phyloP scores from a whole-genome alignment of 2,797 vertebrate species.

The Chelmon rostratus region DNA sequence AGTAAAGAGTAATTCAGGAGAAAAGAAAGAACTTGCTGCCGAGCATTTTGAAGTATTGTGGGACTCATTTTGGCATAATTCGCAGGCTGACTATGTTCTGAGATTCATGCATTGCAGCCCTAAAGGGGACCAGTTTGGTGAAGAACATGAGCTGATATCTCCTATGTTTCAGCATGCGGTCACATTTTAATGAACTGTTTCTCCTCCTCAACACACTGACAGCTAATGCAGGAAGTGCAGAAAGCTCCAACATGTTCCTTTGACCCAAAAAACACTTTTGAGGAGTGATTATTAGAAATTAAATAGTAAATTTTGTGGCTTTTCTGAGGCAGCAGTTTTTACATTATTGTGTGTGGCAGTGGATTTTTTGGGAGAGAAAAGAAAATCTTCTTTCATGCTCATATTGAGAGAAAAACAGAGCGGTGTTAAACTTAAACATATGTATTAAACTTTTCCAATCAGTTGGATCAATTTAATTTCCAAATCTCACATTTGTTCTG shows the following conservation, averaged over 20 bases:
- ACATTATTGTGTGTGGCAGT: neutral
- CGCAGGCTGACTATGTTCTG: constrained; percentile 6
- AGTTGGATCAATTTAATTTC: neutral
- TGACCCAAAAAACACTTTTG: neutral
- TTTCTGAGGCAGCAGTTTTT: neutral
- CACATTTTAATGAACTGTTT: constrained; percentile 28
- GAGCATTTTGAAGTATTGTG: neutral
- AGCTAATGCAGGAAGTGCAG: constrained; percentile 18
- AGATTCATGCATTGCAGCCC: neutral
- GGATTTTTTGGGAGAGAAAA: neutral
- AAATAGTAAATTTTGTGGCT: neutral
- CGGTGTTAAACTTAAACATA: too few species aligned
- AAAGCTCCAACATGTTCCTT: neutral
- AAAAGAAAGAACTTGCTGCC: neutral
- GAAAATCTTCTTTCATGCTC: too few species aligned
- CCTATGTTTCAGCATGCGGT: constrained; percentile 21
- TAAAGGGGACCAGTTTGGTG: neutral
- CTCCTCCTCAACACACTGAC: constrained; percentile 11
- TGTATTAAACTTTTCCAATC: neutral
- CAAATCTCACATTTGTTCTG: constrained; percentile 2
- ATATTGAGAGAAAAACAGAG: too few species aligned
- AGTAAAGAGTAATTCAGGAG: neutral
- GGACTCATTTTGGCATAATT: neutral
- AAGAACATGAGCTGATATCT: constrained; percentile 5
- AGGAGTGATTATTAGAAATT: constrained; percentile 17